A percentile compares a stretch with the other conserved stretches of the same genome.
Evolutionary conservation across 2,113 vertebrate genomes (phyloP).

Genomic region (Gasterosteus aculeatus): DNA sequence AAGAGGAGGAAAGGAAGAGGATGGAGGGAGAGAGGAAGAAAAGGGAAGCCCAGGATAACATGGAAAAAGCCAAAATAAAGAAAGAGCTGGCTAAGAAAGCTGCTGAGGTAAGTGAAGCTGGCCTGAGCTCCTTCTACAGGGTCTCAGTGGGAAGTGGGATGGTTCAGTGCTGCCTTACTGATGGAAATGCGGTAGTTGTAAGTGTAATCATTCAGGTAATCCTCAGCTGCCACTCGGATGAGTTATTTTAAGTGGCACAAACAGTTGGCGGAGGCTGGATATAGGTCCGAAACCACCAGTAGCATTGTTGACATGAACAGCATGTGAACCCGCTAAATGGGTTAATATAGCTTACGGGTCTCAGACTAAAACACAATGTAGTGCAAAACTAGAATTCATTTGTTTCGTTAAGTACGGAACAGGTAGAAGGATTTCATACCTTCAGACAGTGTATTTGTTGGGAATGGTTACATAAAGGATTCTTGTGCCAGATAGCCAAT

Average conservation of each 20-base stretch:
- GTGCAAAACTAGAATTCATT: neutral
- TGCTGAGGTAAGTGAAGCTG: constrained; percentile 87
- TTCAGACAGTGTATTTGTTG: constrained; percentile 7
- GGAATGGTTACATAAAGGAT: constrained; percentile 37
- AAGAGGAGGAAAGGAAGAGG: constrained; percentile 91
- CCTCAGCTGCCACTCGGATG: constrained; percentile 61
- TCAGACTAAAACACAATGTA: neutral
- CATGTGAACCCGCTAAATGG: constrained; percentile 23
- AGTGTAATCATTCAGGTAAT: constrained; percentile 66
- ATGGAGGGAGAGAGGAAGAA: constrained; percentile 92
- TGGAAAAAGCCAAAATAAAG: constrained; percentile 95
- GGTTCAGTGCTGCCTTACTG: neutral
- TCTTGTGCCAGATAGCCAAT: constrained; percentile 40
- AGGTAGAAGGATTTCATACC: neutral
- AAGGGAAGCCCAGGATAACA: constrained; percentile 89
- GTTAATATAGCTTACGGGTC: neutral
- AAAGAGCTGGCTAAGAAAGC: constrained; percentile 93
- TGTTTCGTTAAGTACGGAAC: neutral
- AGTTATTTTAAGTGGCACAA: constrained; percentile 65
- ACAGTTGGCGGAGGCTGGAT: constrained; percentile 56
- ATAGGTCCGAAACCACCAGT: constrained; percentile 43
- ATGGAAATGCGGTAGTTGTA: constrained; percentile 35
- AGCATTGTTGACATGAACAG: constrained; percentile 45
- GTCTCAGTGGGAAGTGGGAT: neutral
- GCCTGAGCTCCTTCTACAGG: neutral